Conservation (phyloP, 1,140 invertebrate genomes). For the Cydia splendana region DNA sequence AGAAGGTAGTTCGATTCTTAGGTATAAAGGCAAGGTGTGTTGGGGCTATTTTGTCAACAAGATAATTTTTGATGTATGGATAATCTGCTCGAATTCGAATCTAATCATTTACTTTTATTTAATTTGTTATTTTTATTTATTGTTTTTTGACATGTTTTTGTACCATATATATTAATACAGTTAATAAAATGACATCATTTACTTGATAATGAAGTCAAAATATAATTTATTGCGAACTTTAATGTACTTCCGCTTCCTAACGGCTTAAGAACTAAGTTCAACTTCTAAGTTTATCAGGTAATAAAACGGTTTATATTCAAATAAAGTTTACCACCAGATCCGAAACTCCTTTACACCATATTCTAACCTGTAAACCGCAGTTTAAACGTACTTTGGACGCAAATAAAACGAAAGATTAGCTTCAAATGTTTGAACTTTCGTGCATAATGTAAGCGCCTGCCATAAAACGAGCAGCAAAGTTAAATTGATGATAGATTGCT, state of each 20-base stretch:
- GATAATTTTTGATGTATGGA: too few relatives aligned
- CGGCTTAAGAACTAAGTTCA: neutral
- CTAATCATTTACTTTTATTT: neutral
- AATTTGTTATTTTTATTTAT: too few relatives aligned
- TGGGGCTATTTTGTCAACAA: too few relatives aligned
- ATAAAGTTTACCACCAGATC: neutral
- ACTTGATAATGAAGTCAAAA: neutral
- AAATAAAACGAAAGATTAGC: conserved; percentile 14
- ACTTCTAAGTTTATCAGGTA: neutral
- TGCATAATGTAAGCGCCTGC: conserved; percentile 2
- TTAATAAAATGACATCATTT: too few relatives aligned
- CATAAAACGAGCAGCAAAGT: conserved; percentile 4
- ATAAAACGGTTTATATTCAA: conserved; percentile 12
- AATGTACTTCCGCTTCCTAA: neutral
- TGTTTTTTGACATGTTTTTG: too few relatives aligned
- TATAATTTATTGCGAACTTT: too few relatives aligned
- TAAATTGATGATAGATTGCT: neutral
- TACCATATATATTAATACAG: too few relatives aligned
- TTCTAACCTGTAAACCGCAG: conserved; percentile 3
- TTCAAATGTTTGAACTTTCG: conserved; percentile 3
- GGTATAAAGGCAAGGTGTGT: too few relatives aligned
- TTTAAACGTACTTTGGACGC: neutral
- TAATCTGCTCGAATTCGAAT: too few relatives aligned
- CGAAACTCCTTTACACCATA: neutral
- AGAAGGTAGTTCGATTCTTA: too few relatives aligned